Percentiles rank a stretch among this genome's conserved stretches.
Evolutionary conservation across 2,113 vertebrate genomes (phyloP).

Genomic region (Garra rufa): DNA sequence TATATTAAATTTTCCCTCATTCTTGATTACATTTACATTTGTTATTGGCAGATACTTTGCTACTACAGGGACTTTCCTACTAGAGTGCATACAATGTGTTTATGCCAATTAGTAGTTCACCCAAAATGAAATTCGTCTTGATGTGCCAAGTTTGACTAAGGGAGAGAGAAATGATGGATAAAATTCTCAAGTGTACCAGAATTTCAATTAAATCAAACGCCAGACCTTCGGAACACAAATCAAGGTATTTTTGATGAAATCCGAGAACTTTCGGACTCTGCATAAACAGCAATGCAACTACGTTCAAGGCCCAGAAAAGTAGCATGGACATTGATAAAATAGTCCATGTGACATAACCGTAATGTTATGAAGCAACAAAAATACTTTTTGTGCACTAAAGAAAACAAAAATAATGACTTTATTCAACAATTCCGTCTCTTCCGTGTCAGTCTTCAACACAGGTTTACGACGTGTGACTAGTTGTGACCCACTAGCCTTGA

Average conservation of each 20-base stretch:
- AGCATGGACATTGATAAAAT: too few relatives aligned
- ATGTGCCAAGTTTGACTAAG: neutral
- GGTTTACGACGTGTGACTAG: too few relatives aligned
- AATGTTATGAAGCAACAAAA: too few relatives aligned
- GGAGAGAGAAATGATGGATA: neutral
- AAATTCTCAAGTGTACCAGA: neutral
- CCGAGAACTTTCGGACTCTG: too few relatives aligned
- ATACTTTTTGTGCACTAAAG: too few relatives aligned
- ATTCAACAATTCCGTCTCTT: too few relatives aligned
- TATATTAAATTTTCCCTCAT: neutral
- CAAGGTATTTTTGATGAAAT: too few relatives aligned
- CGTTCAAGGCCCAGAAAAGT: too few relatives aligned
- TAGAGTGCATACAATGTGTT: neutral
- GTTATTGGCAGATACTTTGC: neutral
- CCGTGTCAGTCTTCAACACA: too few relatives aligned
- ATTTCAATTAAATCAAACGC: neutral
- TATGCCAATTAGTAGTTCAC: neutral
- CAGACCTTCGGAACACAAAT: neutral
- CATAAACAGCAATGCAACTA: too few relatives aligned
- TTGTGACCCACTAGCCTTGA: neutral
- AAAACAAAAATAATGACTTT: too few relatives aligned
- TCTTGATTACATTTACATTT: conserved; percentile 20
- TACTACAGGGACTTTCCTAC: neutral
- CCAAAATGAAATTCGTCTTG: neutral
- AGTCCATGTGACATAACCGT: too few relatives aligned